phyloP scores from a whole-genome alignment of 2,797 vertebrate species.

The Anguilla megastoma region DNA sequence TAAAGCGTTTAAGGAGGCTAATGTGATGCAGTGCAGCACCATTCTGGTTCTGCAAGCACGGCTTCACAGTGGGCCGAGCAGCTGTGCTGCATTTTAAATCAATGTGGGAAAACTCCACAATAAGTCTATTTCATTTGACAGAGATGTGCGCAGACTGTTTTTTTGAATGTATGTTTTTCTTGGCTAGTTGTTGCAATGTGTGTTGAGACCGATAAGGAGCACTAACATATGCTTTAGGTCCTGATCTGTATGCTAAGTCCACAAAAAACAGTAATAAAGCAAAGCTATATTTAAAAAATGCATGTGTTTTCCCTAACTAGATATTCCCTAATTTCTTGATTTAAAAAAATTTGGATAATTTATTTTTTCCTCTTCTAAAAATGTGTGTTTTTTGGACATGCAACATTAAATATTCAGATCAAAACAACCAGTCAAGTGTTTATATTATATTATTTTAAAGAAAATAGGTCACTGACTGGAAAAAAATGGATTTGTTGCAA shows the following conservation, averaged over 20 bases:
- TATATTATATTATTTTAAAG: background rate
- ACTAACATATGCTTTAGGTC: background rate
- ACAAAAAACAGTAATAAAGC: background rate
- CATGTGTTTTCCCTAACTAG: background rate
- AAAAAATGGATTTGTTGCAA: background rate
- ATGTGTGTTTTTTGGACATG: background rate
- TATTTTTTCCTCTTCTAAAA: background rate
- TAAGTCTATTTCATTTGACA: background rate
- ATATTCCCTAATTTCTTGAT: background rate
- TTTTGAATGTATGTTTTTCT: background rate
- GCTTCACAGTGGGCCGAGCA: background rate
- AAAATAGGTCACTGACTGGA: background rate
- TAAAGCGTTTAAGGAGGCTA: slow-evolving; percentile 7
- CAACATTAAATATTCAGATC: slow-evolving; percentile 21
- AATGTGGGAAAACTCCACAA: background rate
- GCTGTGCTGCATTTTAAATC: background rate
- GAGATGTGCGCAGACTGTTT: background rate
- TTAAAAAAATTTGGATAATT: background rate
- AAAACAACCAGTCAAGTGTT: slow-evolving; percentile 7
- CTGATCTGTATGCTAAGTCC: background rate
- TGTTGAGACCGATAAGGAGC: background rate
- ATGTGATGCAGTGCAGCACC: background rate
- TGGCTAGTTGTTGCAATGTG: background rate
- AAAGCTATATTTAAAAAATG: background rate
- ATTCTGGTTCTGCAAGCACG: background rate